Base-by-base conservation (phyloP, 2,888 invertebrate genomes). In the Phyllotreta cruciferae region DNA sequence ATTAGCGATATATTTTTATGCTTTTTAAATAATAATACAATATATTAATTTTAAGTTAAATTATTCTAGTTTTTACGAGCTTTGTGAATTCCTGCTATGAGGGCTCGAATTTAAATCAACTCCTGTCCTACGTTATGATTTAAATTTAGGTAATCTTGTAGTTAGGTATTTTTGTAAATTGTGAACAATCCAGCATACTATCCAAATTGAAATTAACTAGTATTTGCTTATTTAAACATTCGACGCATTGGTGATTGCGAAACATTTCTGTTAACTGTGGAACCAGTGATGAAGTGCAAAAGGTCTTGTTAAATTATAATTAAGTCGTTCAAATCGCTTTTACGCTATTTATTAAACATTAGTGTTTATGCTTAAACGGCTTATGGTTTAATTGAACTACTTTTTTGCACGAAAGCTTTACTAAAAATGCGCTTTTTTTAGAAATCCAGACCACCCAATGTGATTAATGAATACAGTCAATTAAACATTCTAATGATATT, bases 1-100 rank as follows among this genome's bases (percentile, higher is more conserved):
- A 3, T 41, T 41, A n/a, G 10, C n/a, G 41, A 41, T 41, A n/a
- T 41, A n/a, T 24, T 14, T 47, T 34, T 47, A 7, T 14, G 8
- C 8, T 24, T 47, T 47, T 13, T 47, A 10, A n/a, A 47, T 47
- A 14, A n/a, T 47, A 34, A 34, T 2, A 24, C 6, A 47, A 47
- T 3, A 7, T 47, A 14, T 38, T 61, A 24, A 39, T 52, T 45
- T 54, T 58, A 10, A 14, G 44, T 11, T 36, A 45, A 41, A 47
- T 47, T 34, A 63, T 54, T 35, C 34, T 49, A 47, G 34, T 36
- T 63, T 24, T 62, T 49, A 49, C 37, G 69, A 61, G 69, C 69
- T 62, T 68, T 69, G 69, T 66, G 64, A 68, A 66, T 60, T 70
- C 68, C 67, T 70, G 71, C 62, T 58, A n/a, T 63, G 13, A 36